Conservation (phyloP, 1,140 invertebrate species). For the Zaprionus capensis region DNA sequence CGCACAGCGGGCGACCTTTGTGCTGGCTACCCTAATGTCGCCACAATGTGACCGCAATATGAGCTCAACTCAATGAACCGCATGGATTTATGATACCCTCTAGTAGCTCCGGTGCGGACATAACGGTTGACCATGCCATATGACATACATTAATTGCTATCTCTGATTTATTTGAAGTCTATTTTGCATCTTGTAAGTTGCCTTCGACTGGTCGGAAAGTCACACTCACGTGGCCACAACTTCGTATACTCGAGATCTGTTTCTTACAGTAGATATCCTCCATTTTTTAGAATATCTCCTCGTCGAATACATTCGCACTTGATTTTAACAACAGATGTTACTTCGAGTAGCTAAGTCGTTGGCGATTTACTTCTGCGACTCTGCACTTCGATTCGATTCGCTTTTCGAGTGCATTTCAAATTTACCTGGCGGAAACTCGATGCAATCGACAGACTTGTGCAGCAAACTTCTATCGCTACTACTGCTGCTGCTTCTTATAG, state of each 20-base stretch:
- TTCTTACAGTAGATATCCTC: too few species aligned
- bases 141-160: neutral
- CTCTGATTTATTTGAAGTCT: neutral
- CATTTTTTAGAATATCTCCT: neutral
- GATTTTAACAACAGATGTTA: constrained; percentile 21
- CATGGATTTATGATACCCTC: constrained; percentile 37
- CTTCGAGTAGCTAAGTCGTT: constrained; percentile 25
- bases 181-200: too few species aligned
- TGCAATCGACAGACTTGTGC: constrained; percentile 36
- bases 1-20: constrained; percentile 59
- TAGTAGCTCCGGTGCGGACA: neutral
- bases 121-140: neutral
- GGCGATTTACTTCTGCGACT: constrained; percentile 10
- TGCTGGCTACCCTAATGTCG: constrained; percentile 50
- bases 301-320: neutral
- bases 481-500: constrained; percentile 38
- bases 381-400: constrained; percentile 18
- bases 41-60: constrained; percentile 58
- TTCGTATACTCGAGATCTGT: too few species aligned
- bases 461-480: neutral
- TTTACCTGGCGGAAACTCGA: constrained; percentile 42
- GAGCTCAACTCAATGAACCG: constrained; percentile 59
- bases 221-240: too few species aligned
- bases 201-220: too few species aligned
- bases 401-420: constrained; percentile 53